Evolutionary conservation across 37 sponge, comb jelly and placozoan genomes (phyloP).

Genomic region (Agelas oroides): DNA sequence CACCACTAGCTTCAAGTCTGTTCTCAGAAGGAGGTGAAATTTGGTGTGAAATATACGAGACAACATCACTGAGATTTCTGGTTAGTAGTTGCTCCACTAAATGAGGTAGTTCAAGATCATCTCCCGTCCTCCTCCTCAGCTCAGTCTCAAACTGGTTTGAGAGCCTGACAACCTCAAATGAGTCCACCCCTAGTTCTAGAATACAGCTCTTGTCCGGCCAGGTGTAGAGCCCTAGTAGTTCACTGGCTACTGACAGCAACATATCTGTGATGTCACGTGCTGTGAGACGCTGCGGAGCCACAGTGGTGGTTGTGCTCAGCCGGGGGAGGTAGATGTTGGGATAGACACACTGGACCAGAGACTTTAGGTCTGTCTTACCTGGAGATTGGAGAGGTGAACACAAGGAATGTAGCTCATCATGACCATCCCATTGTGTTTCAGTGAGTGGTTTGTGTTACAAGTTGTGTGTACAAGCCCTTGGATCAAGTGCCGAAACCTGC

Average conservation of each 20-base stretch:
- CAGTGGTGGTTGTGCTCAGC: neutral
- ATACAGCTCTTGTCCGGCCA: slow-evolving; percentile 17
- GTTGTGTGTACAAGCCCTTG: too few species aligned
- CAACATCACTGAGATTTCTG: slow-evolving; percentile 5
- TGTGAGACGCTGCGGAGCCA: neutral
- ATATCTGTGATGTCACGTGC: neutral
- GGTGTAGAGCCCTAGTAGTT: slow-evolving; percentile 8
- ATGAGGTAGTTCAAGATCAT: neutral
- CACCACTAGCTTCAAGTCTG: too few species aligned
- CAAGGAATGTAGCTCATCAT: too few species aligned
- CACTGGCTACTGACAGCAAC: neutral
- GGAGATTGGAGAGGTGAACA: neutral
- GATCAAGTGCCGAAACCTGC: too few species aligned
- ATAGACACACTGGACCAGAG: neutral
- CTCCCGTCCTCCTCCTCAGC: neutral
- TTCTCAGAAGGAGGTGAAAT: too few species aligned
- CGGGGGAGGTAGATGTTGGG: neutral
- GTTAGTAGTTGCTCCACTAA: slow-evolving; percentile 25
- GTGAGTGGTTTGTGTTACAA: too few species aligned
- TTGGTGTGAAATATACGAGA: neutral
- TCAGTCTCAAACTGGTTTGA: slow-evolving; percentile 15
- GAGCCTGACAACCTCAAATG: slow-evolving; percentile 66
- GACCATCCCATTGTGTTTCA: too few species aligned
- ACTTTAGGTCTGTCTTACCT: slow-evolving; percentile 42
- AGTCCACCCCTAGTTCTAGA: slow-evolving; percentile 38